These are phyloP conservation scores for Pheosia gnoma DNA, from an alignment of 2,888 invertebrate genomes.

Conservation along the genomic window DNA sequence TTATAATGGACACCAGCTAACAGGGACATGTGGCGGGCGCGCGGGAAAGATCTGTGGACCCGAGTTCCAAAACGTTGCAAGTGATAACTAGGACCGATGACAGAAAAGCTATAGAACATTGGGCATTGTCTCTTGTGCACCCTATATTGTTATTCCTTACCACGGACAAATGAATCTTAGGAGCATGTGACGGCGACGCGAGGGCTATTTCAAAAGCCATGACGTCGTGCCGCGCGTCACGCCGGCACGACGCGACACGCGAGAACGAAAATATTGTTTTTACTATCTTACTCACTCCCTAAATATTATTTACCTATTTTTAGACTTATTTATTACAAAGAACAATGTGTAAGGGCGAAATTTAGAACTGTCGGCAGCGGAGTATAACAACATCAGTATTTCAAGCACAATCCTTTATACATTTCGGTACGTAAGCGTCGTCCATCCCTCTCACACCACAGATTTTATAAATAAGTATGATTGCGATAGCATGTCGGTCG, in stretches of 20 bases:
- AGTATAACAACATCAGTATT: not conserved
- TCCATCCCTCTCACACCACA: too few relatives aligned
- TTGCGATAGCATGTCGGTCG: too few relatives aligned
- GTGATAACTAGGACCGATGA: too few relatives aligned
- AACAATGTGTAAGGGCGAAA: not conserved
- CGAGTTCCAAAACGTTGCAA: too few relatives aligned
- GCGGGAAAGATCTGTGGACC: too few relatives aligned
- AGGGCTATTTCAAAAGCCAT: slow-evolving; percentile 20
- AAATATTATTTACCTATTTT: slow-evolving; percentile 3
- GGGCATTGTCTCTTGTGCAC: not conserved
- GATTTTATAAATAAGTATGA: too few relatives aligned
- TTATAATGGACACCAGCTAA: too few relatives aligned
- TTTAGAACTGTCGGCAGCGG: not conserved
- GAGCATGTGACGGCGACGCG: slow-evolving; percentile 17
- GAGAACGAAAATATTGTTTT: not conserved
- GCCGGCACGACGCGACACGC: slow-evolving; percentile 8
- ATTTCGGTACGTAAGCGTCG: too few relatives aligned
- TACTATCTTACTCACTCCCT: not conserved
- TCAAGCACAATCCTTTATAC: too few relatives aligned
- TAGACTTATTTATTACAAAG: slow-evolving; percentile 16
- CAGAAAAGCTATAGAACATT: too few relatives aligned
- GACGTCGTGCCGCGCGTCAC: slow-evolving; percentile 29
- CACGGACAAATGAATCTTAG: not conserved
- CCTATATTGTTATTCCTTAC: not conserved
- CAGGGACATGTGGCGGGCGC: too few relatives aligned